Evolutionary conservation across 2,113 vertebrate genomes (phyloP), one percentile per base, ranked within the genome.

Genomic region (Oryzias melastigma): DNA sequence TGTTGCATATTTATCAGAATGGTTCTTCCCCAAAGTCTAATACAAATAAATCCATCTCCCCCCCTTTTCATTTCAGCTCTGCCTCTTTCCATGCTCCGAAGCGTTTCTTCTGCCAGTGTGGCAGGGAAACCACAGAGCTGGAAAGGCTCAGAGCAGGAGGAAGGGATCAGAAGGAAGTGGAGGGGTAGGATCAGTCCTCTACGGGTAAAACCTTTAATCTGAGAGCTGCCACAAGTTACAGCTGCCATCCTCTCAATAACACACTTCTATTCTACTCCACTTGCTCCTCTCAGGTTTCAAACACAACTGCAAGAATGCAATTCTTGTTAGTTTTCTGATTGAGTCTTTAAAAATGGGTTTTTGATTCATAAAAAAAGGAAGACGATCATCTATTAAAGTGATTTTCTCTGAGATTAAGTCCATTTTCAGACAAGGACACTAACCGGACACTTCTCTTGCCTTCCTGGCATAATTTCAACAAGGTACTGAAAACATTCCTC

Each of bases 121-220:
- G 57, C 43, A 58, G 71, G 56, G 64, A 71, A 64, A 61, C 61
- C 64, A 48, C 35, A 44, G 62, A 56, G 73, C 69, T 55, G 69
- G 83, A 77, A 40, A 82, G 78, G 81, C 80, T 85, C 71, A 87
- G 65, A 71, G 57, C 54, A 53, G 65, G 50, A 77, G 61, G 59
- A 63, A 65, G 53, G 68, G 66, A 81, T 80, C 74, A 71, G 77
- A 63, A n/a, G 67, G 56, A 72, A 55, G 76, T 20, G 17, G 44
- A 52, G 73, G 71, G 70, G 58, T 71, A 52, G 60, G 58, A 72
- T 35, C 81, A 70, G 62, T 35, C 35, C 73, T 70, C 81, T 43
- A 65, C 62, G 82, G 74, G 87, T 86, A 83, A 85, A 62, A 68
- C 74, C 67, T 63, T 83, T 86, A 87, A 81, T 74, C 71, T 62